phyloP scores from a whole-genome alignment of 2,888 invertebrate species.

The Volucella zonaria region DNA sequence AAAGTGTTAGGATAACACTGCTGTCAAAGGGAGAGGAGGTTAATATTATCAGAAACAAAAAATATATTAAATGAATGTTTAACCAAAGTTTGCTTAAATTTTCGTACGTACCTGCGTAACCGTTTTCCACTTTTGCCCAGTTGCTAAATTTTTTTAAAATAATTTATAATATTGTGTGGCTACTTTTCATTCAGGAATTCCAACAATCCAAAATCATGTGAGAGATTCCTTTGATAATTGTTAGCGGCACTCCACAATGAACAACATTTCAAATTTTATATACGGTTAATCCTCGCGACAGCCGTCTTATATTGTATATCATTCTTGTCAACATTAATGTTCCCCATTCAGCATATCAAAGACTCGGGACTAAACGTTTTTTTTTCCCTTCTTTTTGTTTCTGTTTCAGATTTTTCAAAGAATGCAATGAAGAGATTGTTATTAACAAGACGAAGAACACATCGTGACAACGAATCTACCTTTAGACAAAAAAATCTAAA shows the following conservation, averaged over 20 bases:
- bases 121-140: too few relatives aligned
- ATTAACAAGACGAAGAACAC: constrained; percentile 64
- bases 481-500: constrained; percentile 48
- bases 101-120: too few relatives aligned
- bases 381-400: constrained; percentile 13
- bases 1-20: too few relatives aligned
- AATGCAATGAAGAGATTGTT: constrained; percentile 66
- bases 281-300: constrained; percentile 40
- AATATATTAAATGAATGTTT: too few relatives aligned
- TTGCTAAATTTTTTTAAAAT: too few relatives aligned
- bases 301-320: constrained; percentile 29
- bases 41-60: too few relatives aligned
- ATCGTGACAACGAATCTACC: constrained; percentile 74
- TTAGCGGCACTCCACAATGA: constrained; percentile 19
- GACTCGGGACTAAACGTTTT: constrained; percentile 31
- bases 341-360: constrained; percentile 53
- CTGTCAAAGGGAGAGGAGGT: too few relatives aligned
- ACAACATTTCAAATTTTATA: constrained; percentile 50
- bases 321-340: constrained; percentile 49
- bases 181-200: background rate
- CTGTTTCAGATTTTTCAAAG: constrained; percentile 65
- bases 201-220: constrained; percentile 1
- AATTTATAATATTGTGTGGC: too few relatives aligned
- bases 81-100: too few relatives aligned
- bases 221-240: constrained; percentile 38